Evolutionary conservation across 2,113 vertebrate species (phyloP), one percentile per base, ranked within the genome.

Genomic region (Lanius ludovicianus): DNA sequence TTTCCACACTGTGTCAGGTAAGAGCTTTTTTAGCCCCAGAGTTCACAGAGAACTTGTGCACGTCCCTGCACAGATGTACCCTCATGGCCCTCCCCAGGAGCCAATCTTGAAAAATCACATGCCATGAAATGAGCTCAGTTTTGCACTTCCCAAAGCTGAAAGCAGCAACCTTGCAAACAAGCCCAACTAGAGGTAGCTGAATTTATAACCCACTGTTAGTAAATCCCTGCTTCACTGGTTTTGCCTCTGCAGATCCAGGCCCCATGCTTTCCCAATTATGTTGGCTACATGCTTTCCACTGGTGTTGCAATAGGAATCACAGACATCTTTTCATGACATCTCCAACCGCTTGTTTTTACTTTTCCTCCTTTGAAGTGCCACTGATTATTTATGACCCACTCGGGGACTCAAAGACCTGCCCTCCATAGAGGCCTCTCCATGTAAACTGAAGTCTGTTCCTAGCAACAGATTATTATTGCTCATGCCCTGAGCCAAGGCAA

Each of bases 381-480:
- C 57, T 90, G 82, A 52, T 88, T 95, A 93, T 96, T 95, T 95
- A 95, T 31, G 37, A 95, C 37, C 87, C 69, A 42, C 74, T 77
- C 17, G 20, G 88, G 85, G 95, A 90, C 73, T 89, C 76, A 27
- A 89, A 91, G 88, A 39, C 63, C 82, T 93, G 87, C 76, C 71
- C 80, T 97, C 76, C 68, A 24, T 3, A 50, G 81, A 95, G 90
- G 92, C 88, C 89, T 95, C 91, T 78, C 56, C 52, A 46, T 84
- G 67, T 85, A 93, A 95, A 91, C 88, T 68, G 46, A 17, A 89
- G 46, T 79, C 81, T 94, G 55, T 39, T 96, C 89, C 91, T 92
- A 96, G 93, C 94, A 97, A 95, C 73, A 37, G 60, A 92, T 89
- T 55, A 95, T 86, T 95, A 95, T 86, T 95, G 92, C 93, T 91